Conservation (phyloP, 2,797 vertebrate species). For the Acestrorhynchus altus region DNA sequence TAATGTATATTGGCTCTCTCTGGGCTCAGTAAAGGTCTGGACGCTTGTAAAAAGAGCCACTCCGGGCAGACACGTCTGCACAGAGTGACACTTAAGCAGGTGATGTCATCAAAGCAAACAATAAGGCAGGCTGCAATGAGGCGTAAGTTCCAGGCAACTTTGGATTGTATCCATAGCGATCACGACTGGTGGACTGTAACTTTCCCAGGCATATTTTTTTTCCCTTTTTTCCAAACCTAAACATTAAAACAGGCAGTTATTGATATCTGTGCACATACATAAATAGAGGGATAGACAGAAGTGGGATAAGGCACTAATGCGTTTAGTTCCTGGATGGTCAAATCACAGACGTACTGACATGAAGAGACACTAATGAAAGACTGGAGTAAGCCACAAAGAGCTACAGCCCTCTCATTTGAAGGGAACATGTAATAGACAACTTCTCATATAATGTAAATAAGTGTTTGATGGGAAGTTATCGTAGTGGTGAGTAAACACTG, state of each 20-base stretch:
- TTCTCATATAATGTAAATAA: background rate
- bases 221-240: background rate
- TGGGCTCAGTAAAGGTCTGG: conserved; percentile 20
- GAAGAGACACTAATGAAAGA: conserved; percentile 24
- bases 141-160: conserved; percentile 28
- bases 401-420: conserved; percentile 7
- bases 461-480: background rate
- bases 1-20: conserved; percentile 51
- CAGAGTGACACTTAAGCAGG: conserved; percentile 22
- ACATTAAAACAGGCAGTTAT: conserved; percentile 8
- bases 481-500: background rate
- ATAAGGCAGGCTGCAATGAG: conserved; percentile 26
- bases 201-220: conserved; percentile 27
- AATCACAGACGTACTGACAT: conserved; percentile 17
- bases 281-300: conserved; percentile 2
- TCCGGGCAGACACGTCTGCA: conserved; percentile 12
- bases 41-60: conserved; percentile 28
- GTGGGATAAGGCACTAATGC: background rate
- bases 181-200: conserved; percentile 33
- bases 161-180: conserved; percentile 33
- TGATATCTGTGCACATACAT: conserved; percentile 24
- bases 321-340: conserved; percentile 12
- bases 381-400: conserved; percentile 28
- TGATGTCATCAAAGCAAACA: conserved; percentile 39
- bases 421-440: background rate